Base-by-base conservation (phyloP, 2,797 vertebrate species). In the Linurgus olivaceus region DNA sequence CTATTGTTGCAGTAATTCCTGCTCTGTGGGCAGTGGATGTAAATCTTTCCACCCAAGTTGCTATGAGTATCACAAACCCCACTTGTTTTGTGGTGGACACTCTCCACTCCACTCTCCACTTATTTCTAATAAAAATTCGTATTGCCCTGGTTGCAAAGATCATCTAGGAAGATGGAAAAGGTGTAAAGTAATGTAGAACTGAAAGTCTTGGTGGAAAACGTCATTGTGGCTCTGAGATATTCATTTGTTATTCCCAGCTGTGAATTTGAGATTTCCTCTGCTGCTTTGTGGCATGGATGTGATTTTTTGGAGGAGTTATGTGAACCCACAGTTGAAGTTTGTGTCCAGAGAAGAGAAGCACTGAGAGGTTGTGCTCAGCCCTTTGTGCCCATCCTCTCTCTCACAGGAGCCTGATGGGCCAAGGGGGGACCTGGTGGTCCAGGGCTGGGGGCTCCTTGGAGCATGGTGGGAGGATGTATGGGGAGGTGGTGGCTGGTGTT, bases 401-500 rank as follows among this genome's bases (percentile, higher is more conserved):
- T 4, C 2, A 12, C 23, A 6, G 65, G 33, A 86, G 29, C 59
- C 63, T 8, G 6, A 52, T 24, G 47, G 58, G 37, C 19, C 25
- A 40, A 40, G n/a, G 38, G 42, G 23, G 23, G 5, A 26, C 38
- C 23, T 15, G 8, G 29, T 55, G 54, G 13, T 13, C 21, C 35
- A 37, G 50, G 48, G 35, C 68, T 59, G 61, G 44, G 20, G 17
- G 17, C 15, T 81, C 42, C 58, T 71, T 3, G 11, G 24, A 29
- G 38, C 52, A n/a, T 13, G 9, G 31, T 18, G 44, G 44, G 54
- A 67, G 63, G 45, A 19, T 0, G 0, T 3, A 0, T 25, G 76
- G 15, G 42, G 5, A 24, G 31, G 17, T 14, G 74, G 52, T 2
- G 44, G 0, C 55, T 50, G 52, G 78, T 13, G 52, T 4, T 38